Conservation (phyloP, 2,888 invertebrate genomes). For the Cremastinae sp. region DNA sequence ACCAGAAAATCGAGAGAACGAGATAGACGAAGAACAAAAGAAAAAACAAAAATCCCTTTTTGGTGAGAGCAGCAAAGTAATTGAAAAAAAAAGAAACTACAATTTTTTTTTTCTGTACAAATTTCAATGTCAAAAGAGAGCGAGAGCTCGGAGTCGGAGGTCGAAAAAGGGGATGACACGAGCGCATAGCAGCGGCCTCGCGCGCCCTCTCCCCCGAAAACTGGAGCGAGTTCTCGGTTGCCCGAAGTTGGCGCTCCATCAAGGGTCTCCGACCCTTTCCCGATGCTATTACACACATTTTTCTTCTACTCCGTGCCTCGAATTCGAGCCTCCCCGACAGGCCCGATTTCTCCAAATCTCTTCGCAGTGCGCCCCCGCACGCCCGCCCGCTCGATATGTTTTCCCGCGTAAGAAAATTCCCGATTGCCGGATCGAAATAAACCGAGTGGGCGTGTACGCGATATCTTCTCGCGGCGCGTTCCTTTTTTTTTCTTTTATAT, state of each 20-base stretch:
- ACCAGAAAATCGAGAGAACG: not conserved
- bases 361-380: not conserved
- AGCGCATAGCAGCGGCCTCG: conserved; percentile 63
- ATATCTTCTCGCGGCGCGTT: not conserved
- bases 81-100: too few relatives aligned
- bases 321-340: conserved; percentile 24
- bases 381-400: not conserved
- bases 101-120: too few relatives aligned
- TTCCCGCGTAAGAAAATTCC: conserved; percentile 1
- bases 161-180: conserved; percentile 37
- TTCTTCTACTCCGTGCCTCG: not conserved
- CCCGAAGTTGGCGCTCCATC: conserved; percentile 67
- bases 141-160: conserved; percentile 40
- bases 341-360: conserved; percentile 35
- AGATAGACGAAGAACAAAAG: too few relatives aligned
- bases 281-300: conserved; percentile 48
- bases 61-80: too few relatives aligned
- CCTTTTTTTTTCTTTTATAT: too few relatives aligned
- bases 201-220: conserved; percentile 64
- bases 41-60: too few relatives aligned
- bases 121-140: too few relatives aligned
- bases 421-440: not conserved
- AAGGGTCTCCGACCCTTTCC: conserved; percentile 34
- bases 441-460: not conserved
- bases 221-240: conserved; percentile 63